These are phyloP conservation scores for Micropterix aruncella DNA, from an alignment of 2,888 invertebrate genomes.

Conservation along the genomic window DNA sequence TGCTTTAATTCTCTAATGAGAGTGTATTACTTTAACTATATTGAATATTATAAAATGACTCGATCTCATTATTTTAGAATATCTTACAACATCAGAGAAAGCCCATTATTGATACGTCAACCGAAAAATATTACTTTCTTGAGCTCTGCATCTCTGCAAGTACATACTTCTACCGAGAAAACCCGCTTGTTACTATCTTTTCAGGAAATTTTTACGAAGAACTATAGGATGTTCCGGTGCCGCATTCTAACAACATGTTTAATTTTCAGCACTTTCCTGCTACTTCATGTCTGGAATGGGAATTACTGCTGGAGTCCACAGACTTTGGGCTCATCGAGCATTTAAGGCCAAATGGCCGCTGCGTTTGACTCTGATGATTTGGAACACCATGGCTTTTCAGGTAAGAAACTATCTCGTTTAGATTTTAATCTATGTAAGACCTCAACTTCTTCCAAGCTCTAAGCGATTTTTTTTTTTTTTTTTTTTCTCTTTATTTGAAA, in stretches of 20 bases:
- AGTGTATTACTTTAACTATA: too few relatives aligned
- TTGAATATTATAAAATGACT: too few relatives aligned
- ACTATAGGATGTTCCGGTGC: background rate
- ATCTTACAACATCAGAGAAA: too few relatives aligned
- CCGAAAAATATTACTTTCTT: background rate
- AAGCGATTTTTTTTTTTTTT: too few relatives aligned
- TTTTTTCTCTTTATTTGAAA: too few relatives aligned
- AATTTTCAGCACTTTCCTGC: conserved; percentile 45
- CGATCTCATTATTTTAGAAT: too few relatives aligned
- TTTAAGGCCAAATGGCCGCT: conserved; percentile 85
- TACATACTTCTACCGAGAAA: background rate
- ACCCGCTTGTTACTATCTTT: background rate
- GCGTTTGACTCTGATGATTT: conserved; percentile 64
- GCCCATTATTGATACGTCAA: background rate
- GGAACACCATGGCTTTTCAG: conserved; percentile 78
- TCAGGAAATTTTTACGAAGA: background rate
- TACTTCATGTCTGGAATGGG: conserved; percentile 66
- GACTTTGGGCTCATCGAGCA: conserved; percentile 85
- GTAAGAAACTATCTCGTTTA: too few relatives aligned
- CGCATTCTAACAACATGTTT: background rate
- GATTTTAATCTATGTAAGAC: too few relatives aligned
- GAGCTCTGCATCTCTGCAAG: conserved; percentile 8
- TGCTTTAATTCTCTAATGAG: too few relatives aligned
- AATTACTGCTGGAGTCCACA: conserved; percentile 88
- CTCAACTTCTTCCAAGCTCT: too few relatives aligned